Percentiles rank a stretch among this genome's conserved stretches.
These are phyloP conservation scores for Solen grandis DNA, from an alignment of 1,140 invertebrate species.

Conservation along the genomic window DNA sequence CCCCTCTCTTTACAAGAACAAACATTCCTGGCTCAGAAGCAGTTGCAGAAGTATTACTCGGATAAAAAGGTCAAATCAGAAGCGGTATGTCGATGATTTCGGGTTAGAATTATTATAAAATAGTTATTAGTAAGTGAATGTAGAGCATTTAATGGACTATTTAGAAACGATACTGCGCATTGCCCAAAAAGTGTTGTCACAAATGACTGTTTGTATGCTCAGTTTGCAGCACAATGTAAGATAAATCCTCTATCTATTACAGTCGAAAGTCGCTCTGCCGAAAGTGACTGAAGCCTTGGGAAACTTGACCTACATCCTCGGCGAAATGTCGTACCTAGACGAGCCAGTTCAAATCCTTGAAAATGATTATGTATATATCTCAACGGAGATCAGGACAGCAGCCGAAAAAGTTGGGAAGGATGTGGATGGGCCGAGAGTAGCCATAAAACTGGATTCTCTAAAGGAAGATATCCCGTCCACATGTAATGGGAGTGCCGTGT, in stretches of 20 bases:
- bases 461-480: background rate
- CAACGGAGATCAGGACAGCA: background rate
- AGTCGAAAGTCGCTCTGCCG: slow-evolving; percentile 34
- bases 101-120: no score
- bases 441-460: background rate
- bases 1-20: slow-evolving; percentile 43
- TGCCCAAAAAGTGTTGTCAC: no score
- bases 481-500: slow-evolving; percentile 23
- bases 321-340: background rate
- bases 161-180: no score
- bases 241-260: no score
- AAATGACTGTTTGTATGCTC: no score
- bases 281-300: slow-evolving; percentile 22
- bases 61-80: slow-evolving; percentile 36
- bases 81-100: no score
- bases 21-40: slow-evolving; percentile 51
- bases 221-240: no score
- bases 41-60: slow-evolving; percentile 43
- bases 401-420: background rate
- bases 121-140: no score
- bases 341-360: background rate
- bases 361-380: slow-evolving; percentile 41
- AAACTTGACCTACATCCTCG: slow-evolving; percentile 9
- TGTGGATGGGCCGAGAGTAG: slow-evolving; percentile 7
- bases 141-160: no score